Base-by-base conservation (phyloP, 1,140 invertebrate genomes). In the Cotesia typhae region DNA sequence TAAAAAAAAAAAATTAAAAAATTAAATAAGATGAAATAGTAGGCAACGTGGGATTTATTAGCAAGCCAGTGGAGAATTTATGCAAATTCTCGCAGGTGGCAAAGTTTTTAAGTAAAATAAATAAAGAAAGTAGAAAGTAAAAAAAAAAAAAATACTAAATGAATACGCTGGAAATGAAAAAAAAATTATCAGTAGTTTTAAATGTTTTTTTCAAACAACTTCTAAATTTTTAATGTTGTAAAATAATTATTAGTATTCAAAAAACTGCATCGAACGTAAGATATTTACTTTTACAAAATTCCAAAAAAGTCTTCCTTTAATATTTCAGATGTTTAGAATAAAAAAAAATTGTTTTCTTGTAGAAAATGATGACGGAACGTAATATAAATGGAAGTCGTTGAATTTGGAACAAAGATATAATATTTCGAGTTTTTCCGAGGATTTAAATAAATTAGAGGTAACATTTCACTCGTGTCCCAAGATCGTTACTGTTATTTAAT, bases 41-140 rank as follows among this genome's bases (percentile, higher is more conserved):
- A 37, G 51, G 51, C 47, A 68, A 74, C 70, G 71, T 75, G 78
- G 72, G 74, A 85, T 85, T 85, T 85, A 84, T 84, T 80, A 80
- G 80, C 74, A 61, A 73, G 75, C 72, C 76, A 75, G 72, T 41
- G 76, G 71, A 80, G 79, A 82, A 83, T 84, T 84, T 84, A 84
- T 83, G 83, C 81, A 79, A 82, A 83, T 83, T 81, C 81, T 77
- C 77, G 80, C 79, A 75, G 74, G 74, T 83, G 83, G 81, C 81
- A 81, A 78, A 79, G 35, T 64, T 28, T 71, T 64, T 61, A 67
- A 67, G 69, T 47, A 71, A 66, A 51, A 64, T 35, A 57, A 73
- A 73, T 63, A 59, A 67, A 66, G 64, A 59, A 53, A 41, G 61
- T 35, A 37, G 57, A 51, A 55, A 36, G 51, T 57, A 35, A n/a